These are phyloP conservation scores for Yponomeuta malinellus DNA, from an alignment of 2,888 invertebrate genomes.

Conservation along the genomic window DNA sequence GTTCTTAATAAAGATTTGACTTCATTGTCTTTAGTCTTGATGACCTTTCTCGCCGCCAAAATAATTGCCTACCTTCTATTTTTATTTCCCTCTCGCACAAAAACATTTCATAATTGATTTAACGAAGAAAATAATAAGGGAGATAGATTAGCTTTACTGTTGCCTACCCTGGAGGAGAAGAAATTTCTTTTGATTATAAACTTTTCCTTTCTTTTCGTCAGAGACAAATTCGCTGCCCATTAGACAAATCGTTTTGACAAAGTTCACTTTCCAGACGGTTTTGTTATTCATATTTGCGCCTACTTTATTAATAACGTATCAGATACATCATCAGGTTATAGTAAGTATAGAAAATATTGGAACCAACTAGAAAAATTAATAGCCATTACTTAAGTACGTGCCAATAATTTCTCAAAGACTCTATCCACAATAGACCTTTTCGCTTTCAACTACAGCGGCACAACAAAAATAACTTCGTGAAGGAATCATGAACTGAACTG, in stretches of 20 bases:
- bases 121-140: slow-evolving; percentile 12
- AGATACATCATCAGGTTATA: background rate
- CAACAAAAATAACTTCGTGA: background rate
- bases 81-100: background rate
- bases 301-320: no score
- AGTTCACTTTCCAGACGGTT: background rate
- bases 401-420: no score
- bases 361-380: background rate
- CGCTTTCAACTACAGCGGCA: background rate
- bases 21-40: background rate
- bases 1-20: no score
- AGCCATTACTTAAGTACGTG: no score
- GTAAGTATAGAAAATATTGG: background rate
- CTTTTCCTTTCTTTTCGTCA: slow-evolving; percentile 41
- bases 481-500: background rate
- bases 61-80: background rate
- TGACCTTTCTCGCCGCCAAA: background rate
- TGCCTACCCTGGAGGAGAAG: slow-evolving; percentile 18
- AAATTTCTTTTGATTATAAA: slow-evolving; percentile 44
- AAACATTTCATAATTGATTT: slow-evolving; percentile 12
- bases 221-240: slow-evolving; percentile 52
- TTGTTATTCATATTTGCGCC: no score
- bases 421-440: background rate
- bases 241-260: slow-evolving; percentile 54
- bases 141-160: slow-evolving; percentile 18